A percentile compares a stretch with the other conserved stretches of the same genome.
These are phyloP conservation scores for Criorhina ranunculi DNA, from an alignment of 2,888 invertebrate genomes.

Conservation along the genomic window DNA sequence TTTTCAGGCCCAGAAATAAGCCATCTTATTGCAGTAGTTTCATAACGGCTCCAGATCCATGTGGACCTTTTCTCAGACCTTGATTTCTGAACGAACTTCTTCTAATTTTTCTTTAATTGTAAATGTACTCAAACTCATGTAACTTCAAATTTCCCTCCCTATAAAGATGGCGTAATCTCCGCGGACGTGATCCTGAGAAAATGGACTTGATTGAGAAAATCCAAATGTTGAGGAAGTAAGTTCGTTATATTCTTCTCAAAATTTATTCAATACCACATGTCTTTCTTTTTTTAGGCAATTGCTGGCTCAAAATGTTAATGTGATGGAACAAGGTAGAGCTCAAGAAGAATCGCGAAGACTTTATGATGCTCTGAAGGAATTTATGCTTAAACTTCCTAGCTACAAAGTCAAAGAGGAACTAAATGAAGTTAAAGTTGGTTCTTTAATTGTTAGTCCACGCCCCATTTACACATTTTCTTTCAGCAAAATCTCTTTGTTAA, in stretches of 20 bases:
- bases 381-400: slow-evolving; percentile 83
- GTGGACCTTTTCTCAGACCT: too few relatives aligned
- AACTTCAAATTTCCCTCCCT: neutral
- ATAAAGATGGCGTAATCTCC: slow-evolving; percentile 92
- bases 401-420: slow-evolving; percentile 83
- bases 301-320: slow-evolving; percentile 81
- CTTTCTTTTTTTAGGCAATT: slow-evolving; percentile 80
- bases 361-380: slow-evolving; percentile 82
- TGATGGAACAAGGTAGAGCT: slow-evolving; percentile 81
- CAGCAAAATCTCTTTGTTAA: slow-evolving; percentile 81
- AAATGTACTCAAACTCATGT: neutral
- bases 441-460: neutral
- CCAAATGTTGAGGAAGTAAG: slow-evolving; percentile 91
- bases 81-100: too few relatives aligned
- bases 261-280: neutral
- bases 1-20: too few relatives aligned
- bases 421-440: slow-evolving; percentile 82
- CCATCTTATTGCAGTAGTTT: too few relatives aligned
- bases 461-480: neutral
- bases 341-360: slow-evolving; percentile 82
- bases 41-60: too few relatives aligned
- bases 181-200: slow-evolving; percentile 94
- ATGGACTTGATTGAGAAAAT: slow-evolving; percentile 93
- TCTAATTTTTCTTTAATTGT: too few relatives aligned
- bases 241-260: neutral